Base-by-base conservation (phyloP, 1,140 invertebrate species). In the Diabrotica virgifera region DNA sequence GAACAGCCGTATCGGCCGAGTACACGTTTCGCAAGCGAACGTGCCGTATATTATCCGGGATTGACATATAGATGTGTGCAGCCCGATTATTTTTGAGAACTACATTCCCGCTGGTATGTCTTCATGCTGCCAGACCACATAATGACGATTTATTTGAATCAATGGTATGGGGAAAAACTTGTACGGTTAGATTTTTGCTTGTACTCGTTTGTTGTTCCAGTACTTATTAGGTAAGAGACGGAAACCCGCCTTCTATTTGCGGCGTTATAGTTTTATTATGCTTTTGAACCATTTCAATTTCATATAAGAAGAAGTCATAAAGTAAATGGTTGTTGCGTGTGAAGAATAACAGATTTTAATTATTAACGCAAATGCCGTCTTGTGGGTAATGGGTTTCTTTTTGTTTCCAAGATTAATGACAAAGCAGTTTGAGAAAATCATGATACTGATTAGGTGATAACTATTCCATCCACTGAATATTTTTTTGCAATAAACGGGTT, bases 121-220 rank as follows among this genome's bases (percentile, higher is more conserved):
- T 75, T 71, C 69, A 73, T 74, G 72, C 65, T 72, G 70, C 63
- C 72, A 66, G 67, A 63, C 65, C 70, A 69, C 66, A 74, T 74
- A 76, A 74, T 71, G 74, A 76, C 71, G 70, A 76, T 76, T 76
- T 76, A 76, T 76, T 71, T 72, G 71, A 73, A 72, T 72, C 65
- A 46, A 46, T 46, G 40, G 40, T n/a, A 71, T 64, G 59, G 46
- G 38, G 64, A 65, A 36, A 24, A 24, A 52, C 52, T 40, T 52
- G 65, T 36, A 53, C 51, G 59, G 56, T 64, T 67, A 68, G 68
- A 68, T 71, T 70, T 70, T 72, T 72, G 63, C 70, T 56, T 70
- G 66, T 68, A 65, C 65, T 67, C 63, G 64, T 71, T 70, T 70
- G 52, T 37, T 68, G 66, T 64, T 65, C 53, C 5, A 37, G n/a